phyloP scores from a whole-genome alignment of 2,888 invertebrate species.

The Pammene fasciana region DNA sequence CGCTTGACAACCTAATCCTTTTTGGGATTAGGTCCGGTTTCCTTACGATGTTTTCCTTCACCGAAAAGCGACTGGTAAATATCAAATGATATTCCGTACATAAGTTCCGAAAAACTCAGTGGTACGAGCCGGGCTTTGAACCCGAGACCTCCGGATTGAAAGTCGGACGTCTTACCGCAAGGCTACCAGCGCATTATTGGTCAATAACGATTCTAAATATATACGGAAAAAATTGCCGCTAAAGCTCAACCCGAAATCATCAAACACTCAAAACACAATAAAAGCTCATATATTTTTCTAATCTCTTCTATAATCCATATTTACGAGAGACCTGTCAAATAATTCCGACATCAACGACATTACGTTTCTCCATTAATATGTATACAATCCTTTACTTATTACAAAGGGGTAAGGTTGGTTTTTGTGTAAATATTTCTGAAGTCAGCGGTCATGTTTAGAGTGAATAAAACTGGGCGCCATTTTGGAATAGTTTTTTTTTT shows the following conservation, averaged over 20 bases:
- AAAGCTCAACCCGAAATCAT: constrained; percentile 25
- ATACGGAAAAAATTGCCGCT: not conserved
- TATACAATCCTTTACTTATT: not conserved
- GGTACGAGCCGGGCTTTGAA: too few species aligned
- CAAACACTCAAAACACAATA: constrained; percentile 28
- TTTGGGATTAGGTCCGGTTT: too few species aligned
- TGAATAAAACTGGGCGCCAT: constrained; percentile 45
- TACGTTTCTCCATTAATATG: not conserved
- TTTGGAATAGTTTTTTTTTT: constrained; percentile 22
- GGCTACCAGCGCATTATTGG: too few species aligned
- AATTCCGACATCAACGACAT: constrained; percentile 46
- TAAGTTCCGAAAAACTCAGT: too few species aligned
- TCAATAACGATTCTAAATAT: not conserved
- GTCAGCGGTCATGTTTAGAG: constrained; percentile 39
- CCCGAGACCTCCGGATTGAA: too few species aligned
- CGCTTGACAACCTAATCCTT: too few species aligned
- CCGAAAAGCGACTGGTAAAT: too few species aligned
- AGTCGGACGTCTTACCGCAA: too few species aligned
- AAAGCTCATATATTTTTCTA: constrained; percentile 37
- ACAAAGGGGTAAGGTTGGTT: not conserved
- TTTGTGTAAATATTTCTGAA: not conserved
- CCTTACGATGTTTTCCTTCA: too few species aligned
- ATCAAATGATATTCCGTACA: too few species aligned
- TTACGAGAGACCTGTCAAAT: constrained; percentile 53
- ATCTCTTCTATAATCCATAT: constrained; percentile 53